These are phyloP conservation scores for Dasypolia templi DNA, from an alignment of 2,888 invertebrate species.

Conservation along the genomic window DNA sequence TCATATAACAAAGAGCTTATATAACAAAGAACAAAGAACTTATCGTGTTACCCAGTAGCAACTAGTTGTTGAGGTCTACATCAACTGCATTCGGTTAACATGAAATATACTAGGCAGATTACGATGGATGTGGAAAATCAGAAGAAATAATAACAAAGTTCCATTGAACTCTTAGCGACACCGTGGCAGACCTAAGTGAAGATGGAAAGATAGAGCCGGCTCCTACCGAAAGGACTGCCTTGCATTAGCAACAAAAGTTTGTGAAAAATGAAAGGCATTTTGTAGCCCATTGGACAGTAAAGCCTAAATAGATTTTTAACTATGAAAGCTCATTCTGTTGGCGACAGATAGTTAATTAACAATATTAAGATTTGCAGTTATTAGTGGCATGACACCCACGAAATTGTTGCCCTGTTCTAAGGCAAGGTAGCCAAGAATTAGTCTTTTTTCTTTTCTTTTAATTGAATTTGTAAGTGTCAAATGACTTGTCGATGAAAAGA, in stretches of 20 bases:
- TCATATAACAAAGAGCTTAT: too few species aligned
- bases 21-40: too few species aligned
- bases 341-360: neutral
- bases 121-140: too few species aligned
- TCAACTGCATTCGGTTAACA: too few species aligned
- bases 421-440: neutral
- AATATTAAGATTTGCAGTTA: neutral
- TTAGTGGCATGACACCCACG: too few species aligned
- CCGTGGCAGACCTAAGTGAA: neutral
- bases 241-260: neutral
- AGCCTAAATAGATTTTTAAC: neutral
- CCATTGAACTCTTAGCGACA: neutral
- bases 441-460: too few species aligned
- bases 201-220: neutral
- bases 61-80: neutral
- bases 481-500: neutral
- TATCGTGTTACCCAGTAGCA: neutral
- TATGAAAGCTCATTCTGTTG: neutral
- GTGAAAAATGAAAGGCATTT: too few species aligned
- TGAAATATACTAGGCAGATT: rapidly evolving
- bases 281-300: too few species aligned
- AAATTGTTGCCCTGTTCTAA: neutral
- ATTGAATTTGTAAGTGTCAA: neutral
- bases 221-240: neutral
- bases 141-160: neutral